Percentiles rank a stretch among this genome's conserved stretches.
Evolutionary conservation across 2,888 invertebrate species (phyloP).

Genomic region (Hermaeophaga mercurialis): DNA sequence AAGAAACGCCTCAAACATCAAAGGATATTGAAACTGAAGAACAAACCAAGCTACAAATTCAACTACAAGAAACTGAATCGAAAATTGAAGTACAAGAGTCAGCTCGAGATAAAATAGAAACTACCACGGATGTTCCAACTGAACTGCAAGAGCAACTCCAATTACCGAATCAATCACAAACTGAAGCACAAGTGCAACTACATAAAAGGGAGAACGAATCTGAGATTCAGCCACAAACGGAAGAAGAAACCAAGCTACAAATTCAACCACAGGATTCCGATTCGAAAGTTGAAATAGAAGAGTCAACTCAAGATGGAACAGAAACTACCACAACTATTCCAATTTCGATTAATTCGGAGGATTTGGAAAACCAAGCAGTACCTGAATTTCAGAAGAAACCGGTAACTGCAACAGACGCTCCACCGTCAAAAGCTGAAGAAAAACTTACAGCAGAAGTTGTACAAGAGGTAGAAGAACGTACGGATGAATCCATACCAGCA

Average conservation of each 20-base stretch:
- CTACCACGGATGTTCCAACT: too few species aligned
- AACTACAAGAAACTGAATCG: too few species aligned
- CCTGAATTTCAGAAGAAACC: too few species aligned
- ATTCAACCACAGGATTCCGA: not conserved
- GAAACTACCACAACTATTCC: too few species aligned
- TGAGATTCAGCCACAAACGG: slow-evolving; percentile 1
- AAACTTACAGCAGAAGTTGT: not conserved
- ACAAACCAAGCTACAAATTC: too few species aligned
- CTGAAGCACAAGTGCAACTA: not conserved
- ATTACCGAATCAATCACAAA: not conserved
- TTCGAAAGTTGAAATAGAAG: not conserved
- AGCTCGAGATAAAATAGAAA: too few species aligned
- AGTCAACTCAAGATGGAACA: not conserved
- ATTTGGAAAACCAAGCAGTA: too few species aligned
- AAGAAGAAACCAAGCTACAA: slow-evolving; percentile 12
- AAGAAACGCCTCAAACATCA: not conserved
- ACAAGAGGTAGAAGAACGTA: not conserved
- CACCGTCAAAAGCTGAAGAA: too few species aligned
- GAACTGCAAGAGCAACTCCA: too few species aligned
- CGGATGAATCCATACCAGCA: not conserved
- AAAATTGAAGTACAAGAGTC: not conserved
- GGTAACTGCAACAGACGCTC: too few species aligned
- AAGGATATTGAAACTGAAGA: not conserved
- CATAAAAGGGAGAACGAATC: not conserved
- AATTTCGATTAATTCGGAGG: too few species aligned